These are phyloP conservation scores for Diarsia rubi DNA, from an alignment of 2,888 invertebrate genomes.

Conservation along the genomic window DNA sequence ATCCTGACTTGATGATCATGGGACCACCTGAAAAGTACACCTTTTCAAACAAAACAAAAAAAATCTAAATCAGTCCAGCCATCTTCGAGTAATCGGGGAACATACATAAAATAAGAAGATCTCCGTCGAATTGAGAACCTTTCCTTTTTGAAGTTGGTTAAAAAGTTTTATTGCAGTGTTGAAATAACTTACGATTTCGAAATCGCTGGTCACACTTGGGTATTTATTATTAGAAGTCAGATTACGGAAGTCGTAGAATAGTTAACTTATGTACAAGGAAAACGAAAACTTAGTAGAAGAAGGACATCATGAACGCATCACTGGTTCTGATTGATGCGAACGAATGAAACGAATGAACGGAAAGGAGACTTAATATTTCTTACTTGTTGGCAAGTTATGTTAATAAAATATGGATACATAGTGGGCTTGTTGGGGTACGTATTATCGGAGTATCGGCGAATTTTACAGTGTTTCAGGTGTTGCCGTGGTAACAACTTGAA, in stretches of 20 bases:
- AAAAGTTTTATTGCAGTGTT: not conserved
- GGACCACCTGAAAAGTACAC: too few species aligned
- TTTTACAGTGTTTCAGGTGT: not conserved
- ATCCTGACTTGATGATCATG: too few species aligned
- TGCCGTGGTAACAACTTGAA: not conserved
- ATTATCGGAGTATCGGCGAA: not conserved
- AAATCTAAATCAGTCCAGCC: too few species aligned
- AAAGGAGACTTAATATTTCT: constrained; percentile 4
- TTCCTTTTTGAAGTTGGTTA: too few species aligned
- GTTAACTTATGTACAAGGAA: constrained; percentile 19
- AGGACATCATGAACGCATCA: constrained; percentile 38
- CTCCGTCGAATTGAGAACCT: too few species aligned
- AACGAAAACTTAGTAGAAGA: not conserved
- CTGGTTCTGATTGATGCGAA: constrained; percentile 28
- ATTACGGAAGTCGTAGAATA: constrained; percentile 2
- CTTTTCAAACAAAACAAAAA: too few species aligned
- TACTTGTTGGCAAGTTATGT: constrained; percentile 18
- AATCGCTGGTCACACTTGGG: not conserved
- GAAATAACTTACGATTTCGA: not conserved
- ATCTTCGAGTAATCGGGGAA: too few species aligned
- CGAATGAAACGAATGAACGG: constrained; percentile 1
- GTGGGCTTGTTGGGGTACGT: not conserved
- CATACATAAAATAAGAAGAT: too few species aligned
- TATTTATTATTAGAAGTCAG: not conserved
- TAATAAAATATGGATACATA: not conserved